Conservation (phyloP, 2,797 vertebrate genomes). For the Pseudocheirus occidentalis region DNA sequence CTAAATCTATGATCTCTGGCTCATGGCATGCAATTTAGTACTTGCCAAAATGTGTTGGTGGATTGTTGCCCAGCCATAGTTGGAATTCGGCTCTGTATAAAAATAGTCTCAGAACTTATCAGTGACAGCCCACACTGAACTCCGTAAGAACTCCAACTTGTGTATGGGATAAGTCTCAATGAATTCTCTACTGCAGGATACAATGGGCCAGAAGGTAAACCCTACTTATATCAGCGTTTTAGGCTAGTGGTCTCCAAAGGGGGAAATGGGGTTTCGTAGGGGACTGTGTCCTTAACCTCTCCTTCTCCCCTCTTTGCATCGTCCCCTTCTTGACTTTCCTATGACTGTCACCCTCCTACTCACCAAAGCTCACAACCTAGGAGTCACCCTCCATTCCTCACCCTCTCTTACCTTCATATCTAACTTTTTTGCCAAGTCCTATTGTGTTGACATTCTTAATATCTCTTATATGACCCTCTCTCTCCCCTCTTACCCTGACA, state of each 20-base stretch:
- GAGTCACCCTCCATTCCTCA: neutral
- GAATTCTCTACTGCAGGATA: neutral
- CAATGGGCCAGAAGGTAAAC: neutral
- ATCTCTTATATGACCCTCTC: neutral
- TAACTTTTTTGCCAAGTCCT: neutral
- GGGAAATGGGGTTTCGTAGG: neutral
- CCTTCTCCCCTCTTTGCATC: neutral
- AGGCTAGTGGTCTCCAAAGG: neutral
- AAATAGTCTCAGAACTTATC: slow-evolving; percentile 7
- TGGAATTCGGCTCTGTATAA: neutral
- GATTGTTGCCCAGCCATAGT: neutral
- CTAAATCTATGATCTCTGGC: neutral
- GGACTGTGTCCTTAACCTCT: neutral
- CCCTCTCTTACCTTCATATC: neutral
- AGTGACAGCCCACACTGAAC: neutral
- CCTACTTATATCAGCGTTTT: neutral
- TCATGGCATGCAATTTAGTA: neutral
- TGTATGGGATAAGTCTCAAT: neutral
- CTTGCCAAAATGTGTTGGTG: neutral
- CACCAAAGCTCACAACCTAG: neutral
- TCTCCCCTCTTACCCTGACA: neutral
- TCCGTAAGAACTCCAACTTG: neutral
- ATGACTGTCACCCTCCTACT: neutral
- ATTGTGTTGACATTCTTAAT: neutral
- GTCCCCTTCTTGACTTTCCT: neutral